phyloP scores from a whole-genome alignment of 1,140 invertebrate genomes.

The Sweltsa coloradensis region DNA sequence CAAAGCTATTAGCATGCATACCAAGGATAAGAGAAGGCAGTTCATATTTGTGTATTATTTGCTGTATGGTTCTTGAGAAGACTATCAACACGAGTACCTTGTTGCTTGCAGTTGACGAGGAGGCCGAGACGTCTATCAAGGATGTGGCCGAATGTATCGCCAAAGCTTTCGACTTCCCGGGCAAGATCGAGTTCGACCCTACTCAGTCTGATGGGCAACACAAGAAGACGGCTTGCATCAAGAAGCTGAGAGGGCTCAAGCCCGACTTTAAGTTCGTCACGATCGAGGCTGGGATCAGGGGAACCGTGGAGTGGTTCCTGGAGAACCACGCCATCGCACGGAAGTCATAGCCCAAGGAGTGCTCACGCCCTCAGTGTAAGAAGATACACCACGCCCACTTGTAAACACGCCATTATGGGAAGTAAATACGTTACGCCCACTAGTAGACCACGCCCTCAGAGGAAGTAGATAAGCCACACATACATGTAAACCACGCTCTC shows the following conservation, averaged over 20 bases:
- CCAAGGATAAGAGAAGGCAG: no score
- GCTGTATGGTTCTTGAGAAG: not conserved
- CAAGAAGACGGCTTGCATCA: constrained; percentile 97
- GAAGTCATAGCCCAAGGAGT: no score
- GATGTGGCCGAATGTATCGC: constrained; percentile 69
- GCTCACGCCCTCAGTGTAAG: no score
- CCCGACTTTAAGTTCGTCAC: constrained; percentile 88
- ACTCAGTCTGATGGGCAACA: constrained; percentile 90
- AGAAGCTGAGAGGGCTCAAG: constrained; percentile 66
- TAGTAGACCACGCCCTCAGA: no score
- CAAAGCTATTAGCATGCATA: no score
- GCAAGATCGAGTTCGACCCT: constrained; percentile 67
- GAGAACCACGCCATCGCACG: constrained; percentile 40
- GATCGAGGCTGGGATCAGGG: constrained; percentile 67
- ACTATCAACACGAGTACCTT: not conserved
- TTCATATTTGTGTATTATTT: not conserved
- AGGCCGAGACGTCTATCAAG: constrained; percentile 80
- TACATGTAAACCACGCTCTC: no score
- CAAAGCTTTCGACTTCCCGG: constrained; percentile 59
- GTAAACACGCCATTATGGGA: no score
- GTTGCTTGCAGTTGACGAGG: constrained; percentile 73
- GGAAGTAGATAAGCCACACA: no score
- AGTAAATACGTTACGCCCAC: no score
- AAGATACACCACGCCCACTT: no score
- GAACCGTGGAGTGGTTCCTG: constrained; percentile 84